Percentiles rank a stretch among this genome's conserved stretches.
These are phyloP conservation scores for Heterotilapia buettikoferi DNA, from an alignment of 2,113 vertebrate species.

Conservation along the genomic window DNA sequence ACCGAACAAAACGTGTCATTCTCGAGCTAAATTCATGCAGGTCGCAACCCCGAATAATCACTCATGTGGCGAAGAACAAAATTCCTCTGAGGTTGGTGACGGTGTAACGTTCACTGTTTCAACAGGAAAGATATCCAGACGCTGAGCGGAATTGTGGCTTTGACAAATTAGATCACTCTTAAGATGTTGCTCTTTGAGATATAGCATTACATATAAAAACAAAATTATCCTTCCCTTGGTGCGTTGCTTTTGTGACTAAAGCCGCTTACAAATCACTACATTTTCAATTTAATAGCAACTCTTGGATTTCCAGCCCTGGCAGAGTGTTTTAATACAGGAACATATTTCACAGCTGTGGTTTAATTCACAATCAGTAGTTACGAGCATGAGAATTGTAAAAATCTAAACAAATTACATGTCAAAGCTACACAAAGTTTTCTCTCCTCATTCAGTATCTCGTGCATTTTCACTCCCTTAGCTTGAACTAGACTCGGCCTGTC, in stretches of 20 bases:
- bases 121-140: conserved; percentile 24
- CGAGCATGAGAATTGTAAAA: background rate
- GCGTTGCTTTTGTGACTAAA: background rate
- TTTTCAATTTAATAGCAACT: background rate
- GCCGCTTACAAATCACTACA: background rate
- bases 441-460: background rate
- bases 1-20: background rate
- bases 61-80: background rate
- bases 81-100: background rate
- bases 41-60: background rate
- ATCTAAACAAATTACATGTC: background rate
- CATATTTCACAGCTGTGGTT: background rate
- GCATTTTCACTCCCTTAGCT: background rate
- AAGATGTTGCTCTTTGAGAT: background rate
- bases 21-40: background rate
- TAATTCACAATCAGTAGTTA: background rate
- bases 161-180: conserved; percentile 1
- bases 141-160: background rate
- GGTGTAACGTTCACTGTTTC: conserved; percentile 25
- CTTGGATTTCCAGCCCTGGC: background rate
- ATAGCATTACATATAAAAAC: background rate
- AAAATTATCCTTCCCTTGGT: background rate
- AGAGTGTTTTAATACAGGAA: background rate
- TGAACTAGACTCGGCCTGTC: background rate
- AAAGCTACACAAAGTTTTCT: background rate